Percentiles rank a stretch among this genome's conserved stretches.
Conservation (phyloP, 2,113 vertebrate genomes). For the Merops nubicus region DNA sequence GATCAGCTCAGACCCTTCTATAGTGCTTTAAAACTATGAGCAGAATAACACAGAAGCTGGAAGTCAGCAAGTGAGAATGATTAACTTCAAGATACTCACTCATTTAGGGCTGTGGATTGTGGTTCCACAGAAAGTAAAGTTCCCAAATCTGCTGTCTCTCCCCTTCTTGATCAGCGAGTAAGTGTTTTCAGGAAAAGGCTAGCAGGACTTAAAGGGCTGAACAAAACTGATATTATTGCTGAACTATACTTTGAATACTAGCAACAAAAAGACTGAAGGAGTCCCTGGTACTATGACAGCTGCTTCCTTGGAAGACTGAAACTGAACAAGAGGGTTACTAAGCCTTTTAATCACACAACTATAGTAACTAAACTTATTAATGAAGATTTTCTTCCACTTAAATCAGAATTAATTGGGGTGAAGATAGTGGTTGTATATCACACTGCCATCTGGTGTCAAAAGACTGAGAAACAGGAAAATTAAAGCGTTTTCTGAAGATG, state of each 20-base stretch:
- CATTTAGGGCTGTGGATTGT: neutral
- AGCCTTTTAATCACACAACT: neutral
- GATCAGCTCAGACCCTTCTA: neutral
- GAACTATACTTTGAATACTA: neutral
- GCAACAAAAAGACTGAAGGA: neutral
- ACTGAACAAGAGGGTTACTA: neutral
- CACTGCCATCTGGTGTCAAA: neutral
- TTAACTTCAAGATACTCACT: neutral
- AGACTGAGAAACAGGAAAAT: neutral
- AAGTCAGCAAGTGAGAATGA: neutral
- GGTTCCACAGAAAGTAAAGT: neutral
- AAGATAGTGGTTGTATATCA: neutral
- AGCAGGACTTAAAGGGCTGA: neutral
- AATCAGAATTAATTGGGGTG: neutral
- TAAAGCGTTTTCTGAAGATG: neutral
- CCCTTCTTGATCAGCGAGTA: neutral
- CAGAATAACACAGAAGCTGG: neutral
- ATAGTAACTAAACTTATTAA: neutral
- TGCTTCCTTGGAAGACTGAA: constrained; percentile 5
- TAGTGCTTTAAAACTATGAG: neutral
- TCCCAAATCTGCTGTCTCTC: neutral
- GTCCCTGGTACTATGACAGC: neutral
- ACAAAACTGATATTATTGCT: neutral
- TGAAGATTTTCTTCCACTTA: neutral
- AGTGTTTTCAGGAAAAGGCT: neutral